Evolutionary conservation across 2,113 vertebrate species (phyloP).

Genomic region (Bagarius yarrelli): DNA sequence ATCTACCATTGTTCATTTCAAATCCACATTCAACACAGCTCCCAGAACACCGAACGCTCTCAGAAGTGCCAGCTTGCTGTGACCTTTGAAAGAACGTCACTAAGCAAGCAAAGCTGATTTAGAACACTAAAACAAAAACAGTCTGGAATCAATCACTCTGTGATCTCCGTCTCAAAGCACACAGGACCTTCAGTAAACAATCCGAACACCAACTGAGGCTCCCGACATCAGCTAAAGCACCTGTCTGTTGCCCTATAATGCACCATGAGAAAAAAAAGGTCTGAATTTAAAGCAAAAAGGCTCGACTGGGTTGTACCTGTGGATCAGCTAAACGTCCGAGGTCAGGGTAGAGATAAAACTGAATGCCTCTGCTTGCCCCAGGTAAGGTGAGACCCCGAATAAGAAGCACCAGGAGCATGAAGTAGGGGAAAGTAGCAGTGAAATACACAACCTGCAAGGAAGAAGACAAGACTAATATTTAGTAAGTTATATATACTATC

Average conservation of each 20-base stretch:
- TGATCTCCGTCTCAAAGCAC: slow-evolving; percentile 6
- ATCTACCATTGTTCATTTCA: not conserved
- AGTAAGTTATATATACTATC: not conserved
- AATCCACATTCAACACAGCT: not conserved
- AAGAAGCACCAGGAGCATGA: slow-evolving; percentile 69
- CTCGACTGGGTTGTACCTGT: slow-evolving; percentile 56
- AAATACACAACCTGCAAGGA: slow-evolving; percentile 68
- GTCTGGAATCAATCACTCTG: not conserved
- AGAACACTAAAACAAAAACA: slow-evolving; percentile 17
- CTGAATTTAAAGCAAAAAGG: not conserved
- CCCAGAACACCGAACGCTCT: too few species aligned
- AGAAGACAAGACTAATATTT: not conserved
- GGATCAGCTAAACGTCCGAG: slow-evolving; percentile 63
- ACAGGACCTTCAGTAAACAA: slow-evolving; percentile 15
- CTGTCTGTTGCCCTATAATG: slow-evolving; percentile 1
- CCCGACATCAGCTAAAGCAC: slow-evolving; percentile 2
- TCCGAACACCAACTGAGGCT: not conserved
- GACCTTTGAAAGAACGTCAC: slow-evolving; percentile 11
- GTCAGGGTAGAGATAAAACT: slow-evolving; percentile 72
- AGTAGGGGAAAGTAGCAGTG: slow-evolving; percentile 75
- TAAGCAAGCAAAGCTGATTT: slow-evolving; percentile 17
- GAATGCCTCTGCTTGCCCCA: slow-evolving; percentile 66
- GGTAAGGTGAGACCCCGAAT: slow-evolving; percentile 70
- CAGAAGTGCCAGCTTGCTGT: not conserved
- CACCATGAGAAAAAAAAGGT: not conserved